Evolutionary conservation across 2,888 invertebrate species (phyloP), one percentile per base, ranked within the genome.

Genomic region (Aricia artaxerxes): DNA sequence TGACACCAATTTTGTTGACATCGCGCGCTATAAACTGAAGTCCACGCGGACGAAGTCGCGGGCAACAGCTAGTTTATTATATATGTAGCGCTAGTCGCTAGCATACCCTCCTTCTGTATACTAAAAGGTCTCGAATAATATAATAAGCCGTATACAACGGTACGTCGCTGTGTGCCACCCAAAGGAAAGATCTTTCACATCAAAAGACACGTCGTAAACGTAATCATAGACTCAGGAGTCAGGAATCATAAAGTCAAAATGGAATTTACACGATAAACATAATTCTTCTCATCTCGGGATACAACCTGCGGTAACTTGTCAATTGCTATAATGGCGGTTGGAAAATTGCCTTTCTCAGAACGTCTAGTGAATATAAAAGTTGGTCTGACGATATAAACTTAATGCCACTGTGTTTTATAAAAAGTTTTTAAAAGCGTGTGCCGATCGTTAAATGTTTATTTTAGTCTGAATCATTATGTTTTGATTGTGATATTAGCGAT

Each of bases 301-400:
- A 49, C 73, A 73, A 73, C 44, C 49, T 75, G 75, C 75, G 75
- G 75, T 75, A 49, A 44, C 49, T 75, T 75, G 75, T 75, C 75
- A 75, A 75, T 75, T 75, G 75, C 75, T 49, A 31, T 75, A 75
- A 75, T 75, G 16, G 49, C 44, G 75, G 9, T 49, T 16, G 31
- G 49, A 31, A 49, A 75, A 75, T 49, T 24, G 75, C 44, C 13
- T 75, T 75, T 75, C 69, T 69, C 69, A 6, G 69, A 69, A 75
- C 24, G 75, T 75, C 73, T 73, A 49, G 38, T 69, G 38, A 35
- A 69, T 69, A 69, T 38, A 69, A 38, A 69, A 69, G 35, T 69
- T 4, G 9, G n/a, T 69, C 35, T 35, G 69, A 35, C 16, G 69
- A 69, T 69, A 69, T 69, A 38, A 69, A 35, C 35, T 35, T 35